Evolutionary conservation across 2,888 invertebrate species (phyloP), one percentile per base, ranked within the genome.

Genomic region (Lasioglossum vierecki): DNA sequence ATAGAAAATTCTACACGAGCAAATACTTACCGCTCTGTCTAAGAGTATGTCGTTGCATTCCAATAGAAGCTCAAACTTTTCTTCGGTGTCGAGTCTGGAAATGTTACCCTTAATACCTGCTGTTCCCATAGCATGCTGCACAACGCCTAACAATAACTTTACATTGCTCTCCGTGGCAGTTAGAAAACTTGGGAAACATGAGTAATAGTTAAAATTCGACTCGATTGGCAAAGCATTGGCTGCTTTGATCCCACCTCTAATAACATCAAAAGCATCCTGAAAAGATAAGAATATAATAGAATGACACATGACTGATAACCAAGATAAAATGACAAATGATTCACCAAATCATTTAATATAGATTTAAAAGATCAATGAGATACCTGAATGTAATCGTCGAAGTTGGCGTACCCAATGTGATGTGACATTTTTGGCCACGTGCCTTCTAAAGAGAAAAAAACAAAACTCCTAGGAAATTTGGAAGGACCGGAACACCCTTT

Each of bases 41-140:
- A 99, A 95, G 84, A 98, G 96, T 73, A 96, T 96, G 95, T 99
- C 99, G 95, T 98, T 99, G 22, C 97, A 97, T 91, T 98, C 98
- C 44, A 97, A 95, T 18, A 99, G 93, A 90, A 97, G 96, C 86
- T 99, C 98, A 91, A 97, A 96, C 93, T 97, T 96, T 88, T 97
- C 97, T 76, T 97, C 97, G 1, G 95, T 89, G 82, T 96, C 96
- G 41, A 96, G 94, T 53, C 95, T 95, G 86, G 95, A 95, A 83
- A 97, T 96, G 85, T 96, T 96, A 15, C 96, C 96, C 74, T 95
- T 95, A 22, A 96, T 93, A 53, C 96, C 96, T 85, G 96, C 96
- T 83, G 95, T 94, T 89, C 95, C 94, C 87, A 97, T 90, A 90
- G 96, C 94, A 93, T 95, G 93, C 89, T 96, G 95, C 93, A 96